Conservation (phyloP, 2,888 invertebrate genomes). For the Brachynemurus nebulosus region DNA sequence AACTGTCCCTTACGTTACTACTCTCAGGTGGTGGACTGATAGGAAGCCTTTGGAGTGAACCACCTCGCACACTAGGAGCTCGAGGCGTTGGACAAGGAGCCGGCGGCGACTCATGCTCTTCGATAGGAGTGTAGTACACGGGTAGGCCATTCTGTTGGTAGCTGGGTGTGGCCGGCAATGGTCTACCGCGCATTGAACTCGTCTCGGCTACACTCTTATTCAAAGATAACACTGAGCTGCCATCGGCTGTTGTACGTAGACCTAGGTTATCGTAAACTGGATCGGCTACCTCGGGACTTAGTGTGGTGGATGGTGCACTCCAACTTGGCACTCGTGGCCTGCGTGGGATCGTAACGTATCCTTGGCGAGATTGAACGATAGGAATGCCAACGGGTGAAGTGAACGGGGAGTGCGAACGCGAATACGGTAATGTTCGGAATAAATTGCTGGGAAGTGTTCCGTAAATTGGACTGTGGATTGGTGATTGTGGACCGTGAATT, state of each 20-base stretch:
- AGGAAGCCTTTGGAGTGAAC: slow-evolving; percentile 7
- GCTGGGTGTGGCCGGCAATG: slow-evolving; percentile 43
- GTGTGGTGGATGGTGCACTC: slow-evolving; percentile 44
- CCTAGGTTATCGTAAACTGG: slow-evolving; percentile 81
- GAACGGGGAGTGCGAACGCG: slow-evolving; percentile 63
- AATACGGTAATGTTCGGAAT: slow-evolving; percentile 71
- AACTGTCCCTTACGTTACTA: slow-evolving; percentile 24
- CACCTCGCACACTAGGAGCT: background rate
- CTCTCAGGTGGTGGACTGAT: slow-evolving; percentile 26
- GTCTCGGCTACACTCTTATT: slow-evolving; percentile 52
- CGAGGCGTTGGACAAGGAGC: slow-evolving; percentile 38
- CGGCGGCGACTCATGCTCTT: slow-evolving; percentile 38
- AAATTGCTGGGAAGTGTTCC: slow-evolving; percentile 46
- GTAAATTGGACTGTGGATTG: slow-evolving; percentile 49
- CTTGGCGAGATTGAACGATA: slow-evolving; percentile 57
- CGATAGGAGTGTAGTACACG: slow-evolving; percentile 38
- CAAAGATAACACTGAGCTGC: slow-evolving; percentile 65
- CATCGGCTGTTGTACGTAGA: slow-evolving; percentile 69
- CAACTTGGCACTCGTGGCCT: slow-evolving; percentile 72
- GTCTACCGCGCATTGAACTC: slow-evolving; percentile 46
- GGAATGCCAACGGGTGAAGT: slow-evolving; percentile 47
- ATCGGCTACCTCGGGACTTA: slow-evolving; percentile 44
- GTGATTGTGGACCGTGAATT: slow-evolving; percentile 32
- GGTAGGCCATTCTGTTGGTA: slow-evolving; percentile 28
- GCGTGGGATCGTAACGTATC: slow-evolving; percentile 76